These are phyloP conservation scores for Brachyistius frenatus DNA, from an alignment of 2,113 vertebrate genomes.

Conservation along the genomic window DNA sequence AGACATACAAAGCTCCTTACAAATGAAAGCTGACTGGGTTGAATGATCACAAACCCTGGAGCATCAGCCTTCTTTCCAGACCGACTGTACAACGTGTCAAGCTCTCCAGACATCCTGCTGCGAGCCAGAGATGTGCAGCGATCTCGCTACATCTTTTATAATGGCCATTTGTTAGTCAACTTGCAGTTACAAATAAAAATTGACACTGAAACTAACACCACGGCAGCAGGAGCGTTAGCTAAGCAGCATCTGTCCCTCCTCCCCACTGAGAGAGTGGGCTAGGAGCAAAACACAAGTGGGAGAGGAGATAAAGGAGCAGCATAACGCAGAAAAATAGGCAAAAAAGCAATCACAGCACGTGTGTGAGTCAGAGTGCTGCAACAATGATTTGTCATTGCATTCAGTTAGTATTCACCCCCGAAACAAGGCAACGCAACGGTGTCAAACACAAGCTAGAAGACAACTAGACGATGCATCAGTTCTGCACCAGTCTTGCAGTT, in stretches of 20 bases:
- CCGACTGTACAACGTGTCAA: constrained; percentile 40
- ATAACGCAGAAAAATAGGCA: constrained; percentile 42
- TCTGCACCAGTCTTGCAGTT: not conserved
- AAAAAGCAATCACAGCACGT: constrained; percentile 37
- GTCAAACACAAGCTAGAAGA: constrained; percentile 17
- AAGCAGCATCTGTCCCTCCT: constrained; percentile 59
- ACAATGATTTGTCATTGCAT: constrained; percentile 31
- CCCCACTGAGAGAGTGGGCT: constrained; percentile 74
- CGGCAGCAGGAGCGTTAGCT: constrained; percentile 71
- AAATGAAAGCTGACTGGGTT: constrained; percentile 3
- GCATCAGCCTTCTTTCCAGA: constrained; percentile 7
- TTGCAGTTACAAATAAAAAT: constrained; percentile 46
- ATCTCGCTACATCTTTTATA: constrained; percentile 42
- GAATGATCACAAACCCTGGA: constrained; percentile 8
- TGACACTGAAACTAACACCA: constrained; percentile 66
- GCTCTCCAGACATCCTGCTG: constrained; percentile 22
- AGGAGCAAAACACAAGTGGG: constrained; percentile 69
- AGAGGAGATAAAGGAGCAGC: constrained; percentile 60
- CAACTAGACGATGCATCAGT: not conserved
- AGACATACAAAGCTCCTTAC: not conserved
- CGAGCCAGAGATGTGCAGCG: constrained; percentile 39
- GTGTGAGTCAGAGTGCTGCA: constrained; percentile 51
- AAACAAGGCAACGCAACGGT: not conserved
- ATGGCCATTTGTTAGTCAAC: constrained; percentile 62
- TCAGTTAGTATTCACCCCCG: constrained; percentile 14